Percentiles rank a stretch among this genome's conserved stretches.
Evolutionary conservation across 2,797 vertebrate species (phyloP).

Genomic region (Apodemus agrarius): DNA sequence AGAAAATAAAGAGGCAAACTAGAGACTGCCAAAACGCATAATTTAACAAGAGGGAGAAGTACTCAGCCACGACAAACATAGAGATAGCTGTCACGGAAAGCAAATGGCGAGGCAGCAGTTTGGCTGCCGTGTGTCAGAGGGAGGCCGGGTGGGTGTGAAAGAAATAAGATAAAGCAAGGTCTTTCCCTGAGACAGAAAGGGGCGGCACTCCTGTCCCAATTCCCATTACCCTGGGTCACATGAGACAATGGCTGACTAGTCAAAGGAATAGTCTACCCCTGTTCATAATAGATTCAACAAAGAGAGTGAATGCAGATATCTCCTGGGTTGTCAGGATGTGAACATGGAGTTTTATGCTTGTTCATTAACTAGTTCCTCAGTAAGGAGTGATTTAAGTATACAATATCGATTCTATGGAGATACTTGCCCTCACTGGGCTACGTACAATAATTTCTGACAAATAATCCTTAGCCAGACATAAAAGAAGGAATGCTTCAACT

Average conservation of each 20-base stretch:
- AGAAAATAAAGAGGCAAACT: constrained; percentile 48
- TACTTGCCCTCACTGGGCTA: background rate
- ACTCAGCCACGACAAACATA: background rate
- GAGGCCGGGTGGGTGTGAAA: background rate
- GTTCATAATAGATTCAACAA: background rate
- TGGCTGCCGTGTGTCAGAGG: background rate
- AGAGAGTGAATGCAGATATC: background rate
- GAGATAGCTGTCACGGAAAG: background rate
- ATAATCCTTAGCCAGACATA: background rate
- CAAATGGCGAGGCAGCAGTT: background rate
- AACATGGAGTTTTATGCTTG: background rate
- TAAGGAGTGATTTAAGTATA: background rate
- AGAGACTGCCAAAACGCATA: constrained; percentile 25
- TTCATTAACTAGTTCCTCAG: background rate
- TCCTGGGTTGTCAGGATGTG: background rate
- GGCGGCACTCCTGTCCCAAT: too few species aligned
- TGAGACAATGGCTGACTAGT: background rate
- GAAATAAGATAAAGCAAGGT: background rate
- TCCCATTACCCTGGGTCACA: background rate
- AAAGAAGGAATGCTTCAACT: background rate
- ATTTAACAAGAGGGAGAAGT: constrained; percentile 12
- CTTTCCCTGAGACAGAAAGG: background rate
- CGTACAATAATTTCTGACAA: background rate
- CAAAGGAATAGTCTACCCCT: background rate
- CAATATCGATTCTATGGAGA: background rate